phyloP scores from a whole-genome alignment of 2,113 vertebrate species.

The Triplophysa tibetana region DNA sequence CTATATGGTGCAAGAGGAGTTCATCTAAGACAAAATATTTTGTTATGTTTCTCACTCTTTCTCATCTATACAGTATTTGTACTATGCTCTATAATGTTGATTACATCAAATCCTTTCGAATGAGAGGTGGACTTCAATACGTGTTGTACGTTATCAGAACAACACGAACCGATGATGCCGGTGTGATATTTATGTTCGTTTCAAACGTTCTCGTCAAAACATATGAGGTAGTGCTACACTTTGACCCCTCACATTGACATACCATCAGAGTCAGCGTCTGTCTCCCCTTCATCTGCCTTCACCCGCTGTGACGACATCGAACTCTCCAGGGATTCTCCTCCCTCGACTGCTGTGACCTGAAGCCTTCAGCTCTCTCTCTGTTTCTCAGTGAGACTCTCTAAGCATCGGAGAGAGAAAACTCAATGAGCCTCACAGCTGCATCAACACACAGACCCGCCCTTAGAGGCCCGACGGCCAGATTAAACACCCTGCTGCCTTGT shows the following conservation, averaged over 20 bases:
- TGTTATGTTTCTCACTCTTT: no score
- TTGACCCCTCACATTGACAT: neutral
- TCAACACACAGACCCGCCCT: conserved; percentile 53
- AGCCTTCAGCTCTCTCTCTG: conserved; percentile 22
- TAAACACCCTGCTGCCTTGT: conserved; percentile 62
- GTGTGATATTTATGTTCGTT: conserved; percentile 29
- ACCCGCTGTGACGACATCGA: neutral
- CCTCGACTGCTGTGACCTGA: conserved; percentile 6
- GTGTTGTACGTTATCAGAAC: conserved; percentile 4
- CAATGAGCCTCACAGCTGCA: conserved; percentile 68
- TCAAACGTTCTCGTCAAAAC: conserved; percentile 22
- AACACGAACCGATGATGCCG: neutral
- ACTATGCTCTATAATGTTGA: no score
- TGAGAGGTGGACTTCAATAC: conserved; percentile 3
- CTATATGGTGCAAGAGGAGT: no score
- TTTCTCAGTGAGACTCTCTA: conserved; percentile 58
- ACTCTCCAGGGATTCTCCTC: conserved; percentile 29
- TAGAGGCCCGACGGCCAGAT: conserved; percentile 54
- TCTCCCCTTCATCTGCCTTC: conserved; percentile 24
- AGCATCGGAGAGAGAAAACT: conserved; percentile 59
- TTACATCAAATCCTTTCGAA: neutral
- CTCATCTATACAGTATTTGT: no score
- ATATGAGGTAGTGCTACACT: conserved; percentile 4
- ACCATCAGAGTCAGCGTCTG: conserved; percentile 8
- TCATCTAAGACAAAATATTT: no score